These are phyloP conservation scores for Dilophus febrilis DNA, from an alignment of 2,888 invertebrate genomes.

Conservation along the genomic window DNA sequence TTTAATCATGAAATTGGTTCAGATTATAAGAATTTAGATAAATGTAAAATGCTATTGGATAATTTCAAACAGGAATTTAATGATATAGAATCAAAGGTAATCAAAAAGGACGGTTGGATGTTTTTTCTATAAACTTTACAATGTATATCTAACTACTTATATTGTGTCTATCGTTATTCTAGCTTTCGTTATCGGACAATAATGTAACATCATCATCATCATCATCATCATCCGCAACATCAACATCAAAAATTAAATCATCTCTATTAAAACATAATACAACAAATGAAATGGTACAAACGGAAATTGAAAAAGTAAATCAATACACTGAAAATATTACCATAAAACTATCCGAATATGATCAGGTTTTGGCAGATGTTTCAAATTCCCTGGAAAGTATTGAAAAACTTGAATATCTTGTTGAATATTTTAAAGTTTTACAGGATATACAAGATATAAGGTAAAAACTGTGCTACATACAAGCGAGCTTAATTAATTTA, in stretches of 20 bases:
- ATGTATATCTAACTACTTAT: slow-evolving; percentile 10
- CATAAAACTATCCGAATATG: slow-evolving; percentile 36
- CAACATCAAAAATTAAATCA: slow-evolving; percentile 43
- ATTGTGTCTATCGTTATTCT: slow-evolving; percentile 6
- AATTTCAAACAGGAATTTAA: slow-evolving; percentile 20
- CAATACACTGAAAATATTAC: slow-evolving; percentile 30
- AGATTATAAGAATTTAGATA: slow-evolving; percentile 34
- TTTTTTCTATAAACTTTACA: slow-evolving; percentile 3
- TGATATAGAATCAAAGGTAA: slow-evolving; percentile 19
- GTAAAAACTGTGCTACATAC: slow-evolving; percentile 31
- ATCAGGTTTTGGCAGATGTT: slow-evolving; percentile 16
- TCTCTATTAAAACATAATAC: slow-evolving; percentile 44
- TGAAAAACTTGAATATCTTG: slow-evolving; percentile 35
- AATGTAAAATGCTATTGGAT: slow-evolving; percentile 32
- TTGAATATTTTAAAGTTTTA: slow-evolving; percentile 50
- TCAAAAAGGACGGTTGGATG: background rate
- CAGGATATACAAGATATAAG: slow-evolving; percentile 55
- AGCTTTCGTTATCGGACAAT: slow-evolving; percentile 45
- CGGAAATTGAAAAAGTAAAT: slow-evolving; percentile 33
- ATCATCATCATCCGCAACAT: slow-evolving; percentile 41
- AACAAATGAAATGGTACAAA: slow-evolving; percentile 29
- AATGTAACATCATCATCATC: slow-evolving; percentile 46
- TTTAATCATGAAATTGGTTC: slow-evolving; percentile 37
- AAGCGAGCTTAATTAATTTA: background rate
- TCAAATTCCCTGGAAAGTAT: slow-evolving; percentile 33